These are phyloP conservation scores for Petrolisthes cinctipes DNA, from an alignment of 2,888 invertebrate genomes.

Conservation along the genomic window DNA sequence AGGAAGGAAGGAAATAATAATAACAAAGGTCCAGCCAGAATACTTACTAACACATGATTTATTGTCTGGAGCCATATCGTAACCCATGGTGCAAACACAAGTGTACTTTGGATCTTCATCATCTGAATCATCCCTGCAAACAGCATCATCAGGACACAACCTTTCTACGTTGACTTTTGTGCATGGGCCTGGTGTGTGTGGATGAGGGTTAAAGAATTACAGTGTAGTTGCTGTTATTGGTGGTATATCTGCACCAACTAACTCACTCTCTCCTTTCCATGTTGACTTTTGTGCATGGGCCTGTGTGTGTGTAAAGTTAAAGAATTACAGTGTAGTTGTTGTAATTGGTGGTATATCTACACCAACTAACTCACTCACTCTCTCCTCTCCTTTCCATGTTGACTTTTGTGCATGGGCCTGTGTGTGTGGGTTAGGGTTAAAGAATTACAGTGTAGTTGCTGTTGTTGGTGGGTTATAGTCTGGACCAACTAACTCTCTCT, in stretches of 20 bases:
- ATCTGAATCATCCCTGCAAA: constrained; percentile 66
- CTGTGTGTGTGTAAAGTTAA: neutral
- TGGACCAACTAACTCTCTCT: neutral
- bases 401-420: constrained; percentile 13
- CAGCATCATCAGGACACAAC: constrained; percentile 66
- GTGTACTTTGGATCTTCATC: constrained; percentile 22
- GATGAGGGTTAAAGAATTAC: neutral
- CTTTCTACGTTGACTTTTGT: neutral
- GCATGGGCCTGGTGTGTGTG: neutral
- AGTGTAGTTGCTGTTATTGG: no score
- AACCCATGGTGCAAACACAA: constrained; percentile 67
- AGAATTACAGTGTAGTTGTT: no score
- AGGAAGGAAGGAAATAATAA: neutral
- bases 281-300: neutral
- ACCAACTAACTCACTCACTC: neutral
- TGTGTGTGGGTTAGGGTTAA: constrained; percentile 20
- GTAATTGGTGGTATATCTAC: no score
- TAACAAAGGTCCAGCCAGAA: neutral
- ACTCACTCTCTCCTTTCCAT: neutral
- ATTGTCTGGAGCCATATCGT: constrained; percentile 63
- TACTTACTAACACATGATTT: constrained; percentile 62
- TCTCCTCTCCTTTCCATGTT: neutral
- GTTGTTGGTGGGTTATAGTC: neutral
- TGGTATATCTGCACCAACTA: no score
- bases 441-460: neutral